Evolutionary conservation across 92 coral and sea anemone genomes (phyloP), one percentile per base, ranked within the genome.

Genomic region (Isaurus tuberculatus): DNA sequence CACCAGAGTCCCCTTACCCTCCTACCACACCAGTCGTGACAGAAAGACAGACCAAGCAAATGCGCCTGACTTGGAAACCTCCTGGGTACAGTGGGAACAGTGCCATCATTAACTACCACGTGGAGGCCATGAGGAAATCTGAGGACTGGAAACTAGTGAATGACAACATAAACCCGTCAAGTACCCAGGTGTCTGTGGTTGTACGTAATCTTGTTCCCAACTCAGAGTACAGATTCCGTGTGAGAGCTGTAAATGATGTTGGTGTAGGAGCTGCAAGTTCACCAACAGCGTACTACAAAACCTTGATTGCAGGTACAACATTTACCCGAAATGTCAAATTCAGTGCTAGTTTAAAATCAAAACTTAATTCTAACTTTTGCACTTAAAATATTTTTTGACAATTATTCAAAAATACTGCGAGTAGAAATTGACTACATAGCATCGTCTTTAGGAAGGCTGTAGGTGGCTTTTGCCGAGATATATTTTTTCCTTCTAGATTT

Each of bases 21-120:
- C 99, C 99, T 14, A 79, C 86, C 3, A 79, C 91, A 2, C 99
- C 99, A 7, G 89, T 80, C 10, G 97, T 97, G 20, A 87, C 89
- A 37, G 69, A 91, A 46, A 80, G 83, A 82, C 87, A 88, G 85
- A 75, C 99, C 14, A 88, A 86, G 51, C 91, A 94, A 44, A 91
- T 97, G 42, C 93, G 95, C 0, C 72, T 97, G 31, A 75, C 90
- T 1, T 97, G 99, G 99, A 53, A 65, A 27, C 97, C 97, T 0
- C 98, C 98, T 0, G 98, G 94, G 5, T 92, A 94, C 80, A 79
- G 86, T 49, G 98, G 99, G 11, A 94, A 97, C 90, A 97, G 99
- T 55, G 88, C 88, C 65, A 97, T 97, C 28, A 60, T 74, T 29
- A 90, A 97, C 53, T 97, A 92, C 87, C 85, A 63, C 40, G 92